Evolutionary conservation across 1,140 invertebrate genomes (phyloP).

Genomic region (Ectropis grisescens): DNA sequence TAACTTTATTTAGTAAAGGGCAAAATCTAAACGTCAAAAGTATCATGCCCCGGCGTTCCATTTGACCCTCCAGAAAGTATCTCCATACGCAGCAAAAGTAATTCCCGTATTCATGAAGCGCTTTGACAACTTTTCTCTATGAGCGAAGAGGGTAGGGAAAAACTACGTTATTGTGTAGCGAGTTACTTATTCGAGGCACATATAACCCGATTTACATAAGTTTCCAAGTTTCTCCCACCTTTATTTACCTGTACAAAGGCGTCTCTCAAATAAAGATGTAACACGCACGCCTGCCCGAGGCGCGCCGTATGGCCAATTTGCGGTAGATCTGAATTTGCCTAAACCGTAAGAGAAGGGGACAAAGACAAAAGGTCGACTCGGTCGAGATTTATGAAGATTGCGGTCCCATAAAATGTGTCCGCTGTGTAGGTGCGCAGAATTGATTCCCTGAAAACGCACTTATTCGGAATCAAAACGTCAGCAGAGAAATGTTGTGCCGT

Average conservation of each 20-base stretch:
- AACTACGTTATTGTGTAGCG: conserved; percentile 18
- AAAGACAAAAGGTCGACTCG: conserved; percentile 39
- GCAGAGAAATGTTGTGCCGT: too few species aligned
- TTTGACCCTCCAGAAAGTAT: conserved; percentile 9
- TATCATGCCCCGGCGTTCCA: conserved; percentile 9
- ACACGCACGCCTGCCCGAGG: conserved; percentile 15
- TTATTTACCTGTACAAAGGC: conserved; percentile 22
- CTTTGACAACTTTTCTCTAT: conserved; percentile 17
- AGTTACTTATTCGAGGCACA: conserved; percentile 30
- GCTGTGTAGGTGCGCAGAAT: conserved; percentile 4
- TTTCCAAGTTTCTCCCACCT: conserved; percentile 25
- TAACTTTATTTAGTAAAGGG: not conserved
- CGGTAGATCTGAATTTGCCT: conserved; percentile 35
- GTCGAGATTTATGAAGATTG: conserved; percentile 44
- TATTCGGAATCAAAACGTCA: too few species aligned
- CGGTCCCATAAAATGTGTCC: conserved; percentile 19
- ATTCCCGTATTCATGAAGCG: conserved; percentile 16
- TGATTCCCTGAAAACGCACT: too few species aligned
- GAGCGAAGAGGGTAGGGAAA: conserved; percentile 13
- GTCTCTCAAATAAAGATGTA: conserved; percentile 26
- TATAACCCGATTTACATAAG: conserved; percentile 31
- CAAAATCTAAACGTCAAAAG: conserved; percentile 6
- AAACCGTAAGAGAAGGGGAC: conserved; percentile 29
- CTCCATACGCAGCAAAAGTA: conserved; percentile 3
- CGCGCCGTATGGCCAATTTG: conserved; percentile 29